Conservation (phyloP, 2,888 invertebrate species). For the Thymelicus sylvestris region DNA sequence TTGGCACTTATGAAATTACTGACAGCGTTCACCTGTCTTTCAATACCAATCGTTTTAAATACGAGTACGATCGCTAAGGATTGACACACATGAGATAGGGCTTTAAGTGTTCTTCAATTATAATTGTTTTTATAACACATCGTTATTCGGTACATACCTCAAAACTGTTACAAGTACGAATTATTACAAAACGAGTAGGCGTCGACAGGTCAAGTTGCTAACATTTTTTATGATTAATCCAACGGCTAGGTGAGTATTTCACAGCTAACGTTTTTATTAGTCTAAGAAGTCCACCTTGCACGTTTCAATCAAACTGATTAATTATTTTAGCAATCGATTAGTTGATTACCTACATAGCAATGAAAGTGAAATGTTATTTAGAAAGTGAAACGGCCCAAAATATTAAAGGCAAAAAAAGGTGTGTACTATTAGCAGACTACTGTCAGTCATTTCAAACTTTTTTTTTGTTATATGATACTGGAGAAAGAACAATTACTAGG, state of each 20-base stretch:
- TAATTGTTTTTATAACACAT: too few relatives aligned
- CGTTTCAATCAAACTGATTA: neutral
- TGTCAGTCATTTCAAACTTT: too few relatives aligned
- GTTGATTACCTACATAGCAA: neutral
- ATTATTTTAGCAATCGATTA: neutral
- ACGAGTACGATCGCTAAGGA: too few relatives aligned
- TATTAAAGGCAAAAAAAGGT: neutral
- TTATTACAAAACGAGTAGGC: conserved; percentile 13
- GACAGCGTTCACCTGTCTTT: too few relatives aligned
- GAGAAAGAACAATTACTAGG: too few relatives aligned
- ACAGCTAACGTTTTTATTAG: neutral
- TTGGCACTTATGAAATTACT: too few relatives aligned
- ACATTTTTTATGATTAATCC: conserved; percentile 11
- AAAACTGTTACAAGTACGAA: conserved; percentile 10
- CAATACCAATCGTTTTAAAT: too few relatives aligned
- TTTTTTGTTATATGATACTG: too few relatives aligned
- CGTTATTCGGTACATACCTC: neutral
- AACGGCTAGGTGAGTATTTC: neutral
- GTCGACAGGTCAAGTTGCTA: conserved; percentile 11
- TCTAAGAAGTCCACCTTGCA: neutral
- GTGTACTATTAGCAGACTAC: too few relatives aligned
- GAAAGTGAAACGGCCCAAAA: neutral
- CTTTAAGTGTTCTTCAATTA: too few relatives aligned
- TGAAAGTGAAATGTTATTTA: neutral
- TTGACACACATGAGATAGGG: too few relatives aligned